These are phyloP conservation scores for Crypturellus undulatus DNA, from an alignment of 2,113 vertebrate species.

Conservation along the genomic window DNA sequence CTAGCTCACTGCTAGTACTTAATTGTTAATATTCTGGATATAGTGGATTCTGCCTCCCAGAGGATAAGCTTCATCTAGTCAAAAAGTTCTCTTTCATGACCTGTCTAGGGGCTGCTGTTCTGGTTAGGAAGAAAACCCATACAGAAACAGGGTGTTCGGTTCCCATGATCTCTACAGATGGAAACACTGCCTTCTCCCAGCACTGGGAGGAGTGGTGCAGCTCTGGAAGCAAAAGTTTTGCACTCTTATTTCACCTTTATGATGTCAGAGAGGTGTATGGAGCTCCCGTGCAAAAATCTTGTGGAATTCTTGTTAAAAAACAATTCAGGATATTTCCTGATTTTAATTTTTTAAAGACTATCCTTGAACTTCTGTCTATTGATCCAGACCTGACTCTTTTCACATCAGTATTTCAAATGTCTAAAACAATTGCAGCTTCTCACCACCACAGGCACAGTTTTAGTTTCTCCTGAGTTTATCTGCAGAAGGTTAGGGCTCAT, in stretches of 20 bases:
- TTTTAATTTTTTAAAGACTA: conserved; percentile 4
- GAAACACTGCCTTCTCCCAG: background rate
- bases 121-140: background rate
- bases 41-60: conserved; percentile 12
- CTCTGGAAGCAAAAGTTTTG: background rate
- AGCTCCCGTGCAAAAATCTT: background rate
- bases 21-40: conserved; percentile 64
- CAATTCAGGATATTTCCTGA: background rate
- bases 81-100: background rate
- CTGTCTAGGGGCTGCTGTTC: background rate
- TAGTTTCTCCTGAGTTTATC: conserved; percentile 18
- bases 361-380: background rate
- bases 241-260: background rate
- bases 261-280: background rate
- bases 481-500: conserved; percentile 26
- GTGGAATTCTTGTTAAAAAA: background rate
- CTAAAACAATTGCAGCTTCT: background rate
- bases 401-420: background rate
- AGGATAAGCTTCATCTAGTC: background rate
- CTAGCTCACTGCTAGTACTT: conserved; percentile 71
- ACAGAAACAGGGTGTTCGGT: background rate
- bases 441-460: background rate
- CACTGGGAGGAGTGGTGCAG: background rate
- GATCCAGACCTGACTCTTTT: conserved; percentile 13
- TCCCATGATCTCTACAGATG: background rate